A percentile compares a stretch with the other conserved stretches of the same genome.
Conservation (phyloP, 2,888 invertebrate species). For the Acanthacorydalis orientalis region DNA sequence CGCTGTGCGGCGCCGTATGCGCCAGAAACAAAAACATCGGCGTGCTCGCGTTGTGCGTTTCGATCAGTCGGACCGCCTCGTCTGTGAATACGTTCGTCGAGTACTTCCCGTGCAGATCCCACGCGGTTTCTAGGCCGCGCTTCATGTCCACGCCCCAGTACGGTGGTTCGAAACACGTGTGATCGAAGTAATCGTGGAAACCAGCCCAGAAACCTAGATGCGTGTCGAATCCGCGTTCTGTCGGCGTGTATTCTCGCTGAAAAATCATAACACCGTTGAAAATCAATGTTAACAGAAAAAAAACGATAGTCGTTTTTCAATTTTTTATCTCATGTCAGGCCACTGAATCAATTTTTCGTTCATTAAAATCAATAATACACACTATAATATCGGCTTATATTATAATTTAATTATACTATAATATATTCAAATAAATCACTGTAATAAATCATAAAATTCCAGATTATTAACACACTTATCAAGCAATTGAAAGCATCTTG, state of each 20-base stretch:
- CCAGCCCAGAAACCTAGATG: constrained; percentile 75
- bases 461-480: no score
- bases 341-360: no score
- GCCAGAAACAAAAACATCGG: constrained; percentile 78
- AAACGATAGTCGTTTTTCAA: no score
- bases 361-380: no score
- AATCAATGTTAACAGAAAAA: no score
- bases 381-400: no score
- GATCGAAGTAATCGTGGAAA: constrained; percentile 80
- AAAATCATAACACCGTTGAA: no score
- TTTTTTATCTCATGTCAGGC: no score
- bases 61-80: constrained; percentile 30
- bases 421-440: no score
- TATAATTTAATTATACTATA: no score
- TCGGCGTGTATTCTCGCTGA: constrained; percentile 38
- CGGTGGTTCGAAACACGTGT: constrained; percentile 51
- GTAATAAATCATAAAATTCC: no score
- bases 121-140: constrained; percentile 47
- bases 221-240: constrained; percentile 51
- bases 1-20: constrained; percentile 81
- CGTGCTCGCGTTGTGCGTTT: constrained; percentile 27
- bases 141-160: constrained; percentile 51
- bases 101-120: constrained; percentile 58
- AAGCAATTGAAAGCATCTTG: no score
- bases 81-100: constrained; percentile 33